A percentile compares a stretch with the other conserved stretches of the same genome.
Conservation (phyloP, 2,888 invertebrate genomes). For the Lasiommata megera region DNA sequence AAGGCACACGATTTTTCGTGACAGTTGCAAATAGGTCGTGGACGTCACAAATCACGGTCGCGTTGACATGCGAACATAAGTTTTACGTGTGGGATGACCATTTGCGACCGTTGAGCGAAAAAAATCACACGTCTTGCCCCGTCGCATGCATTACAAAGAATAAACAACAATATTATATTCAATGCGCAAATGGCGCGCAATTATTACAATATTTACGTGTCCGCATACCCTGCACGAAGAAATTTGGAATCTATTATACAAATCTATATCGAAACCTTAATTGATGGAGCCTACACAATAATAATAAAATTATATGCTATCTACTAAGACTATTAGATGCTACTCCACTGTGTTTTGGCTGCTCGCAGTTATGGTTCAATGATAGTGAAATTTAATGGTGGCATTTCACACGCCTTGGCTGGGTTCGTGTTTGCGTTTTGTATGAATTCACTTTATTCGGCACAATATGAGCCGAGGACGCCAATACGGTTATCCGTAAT, state of each 20-base stretch:
- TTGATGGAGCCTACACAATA: conserved; percentile 41
- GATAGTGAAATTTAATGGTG: neutral
- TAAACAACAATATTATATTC: conserved; percentile 47
- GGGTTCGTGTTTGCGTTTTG: too few relatives aligned
- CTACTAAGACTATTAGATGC: conserved; percentile 26
- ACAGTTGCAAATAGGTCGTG: too few relatives aligned
- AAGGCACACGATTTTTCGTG: neutral
- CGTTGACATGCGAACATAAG: too few relatives aligned
- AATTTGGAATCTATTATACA: conserved; percentile 65
- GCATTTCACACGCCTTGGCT: too few relatives aligned
- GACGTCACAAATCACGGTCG: too few relatives aligned
- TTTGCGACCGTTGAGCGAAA: too few relatives aligned
- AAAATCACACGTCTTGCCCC: too few relatives aligned
- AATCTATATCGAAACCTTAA: conserved; percentile 51
- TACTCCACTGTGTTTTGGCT: conserved; percentile 4
- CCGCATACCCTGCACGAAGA: conserved; percentile 74
- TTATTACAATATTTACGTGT: conserved; percentile 27
- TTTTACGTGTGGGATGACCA: too few relatives aligned
- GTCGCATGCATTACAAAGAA: conserved; percentile 20
- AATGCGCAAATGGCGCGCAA: conserved; percentile 38
- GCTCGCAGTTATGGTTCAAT: conserved; percentile 11
- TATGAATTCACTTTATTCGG: too few relatives aligned
- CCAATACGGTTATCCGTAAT: too few relatives aligned
- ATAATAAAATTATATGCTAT: conserved; percentile 34
- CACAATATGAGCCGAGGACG: too few relatives aligned